Evolutionary conservation across 2,113 vertebrate species (phyloP).

Genomic region (Microtus montanus): DNA sequence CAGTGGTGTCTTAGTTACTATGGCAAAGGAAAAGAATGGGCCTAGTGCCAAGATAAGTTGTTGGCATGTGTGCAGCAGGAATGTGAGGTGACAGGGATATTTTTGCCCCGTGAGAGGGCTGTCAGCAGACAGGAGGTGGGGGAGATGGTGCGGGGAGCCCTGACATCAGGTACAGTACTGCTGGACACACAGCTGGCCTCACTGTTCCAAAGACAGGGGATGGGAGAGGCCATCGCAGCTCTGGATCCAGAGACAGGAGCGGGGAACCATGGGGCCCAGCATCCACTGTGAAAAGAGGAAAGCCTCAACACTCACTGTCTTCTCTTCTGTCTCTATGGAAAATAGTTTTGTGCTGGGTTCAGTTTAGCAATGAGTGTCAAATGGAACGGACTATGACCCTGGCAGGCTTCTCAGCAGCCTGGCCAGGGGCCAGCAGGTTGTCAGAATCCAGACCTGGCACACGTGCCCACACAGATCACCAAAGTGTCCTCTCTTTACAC

Average conservation of each 20-base stretch:
- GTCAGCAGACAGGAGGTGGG: slow-evolving; percentile 49
- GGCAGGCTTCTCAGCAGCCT: background rate
- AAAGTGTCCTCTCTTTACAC: background rate
- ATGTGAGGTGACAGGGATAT: background rate
- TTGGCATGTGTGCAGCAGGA: background rate
- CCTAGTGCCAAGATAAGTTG: background rate
- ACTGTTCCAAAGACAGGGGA: background rate
- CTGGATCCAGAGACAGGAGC: background rate
- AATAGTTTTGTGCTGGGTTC: background rate
- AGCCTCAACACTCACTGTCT: background rate
- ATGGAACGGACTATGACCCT: background rate
- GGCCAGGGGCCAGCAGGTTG: background rate
- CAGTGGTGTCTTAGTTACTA: background rate
- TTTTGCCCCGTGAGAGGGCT: slow-evolving; percentile 39
- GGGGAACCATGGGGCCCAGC: no score
- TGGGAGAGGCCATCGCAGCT: no score
- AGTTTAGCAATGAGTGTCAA: background rate
- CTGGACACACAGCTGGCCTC: background rate
- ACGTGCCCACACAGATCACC: background rate
- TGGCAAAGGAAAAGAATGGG: background rate
- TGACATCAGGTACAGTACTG: background rate
- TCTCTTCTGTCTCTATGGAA: background rate
- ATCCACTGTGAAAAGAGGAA: background rate
- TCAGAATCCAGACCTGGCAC: background rate
- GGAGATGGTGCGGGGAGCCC: background rate